These are phyloP conservation scores for Scomber japonicus DNA, from an alignment of 2,113 vertebrate genomes.

Conservation along the genomic window DNA sequence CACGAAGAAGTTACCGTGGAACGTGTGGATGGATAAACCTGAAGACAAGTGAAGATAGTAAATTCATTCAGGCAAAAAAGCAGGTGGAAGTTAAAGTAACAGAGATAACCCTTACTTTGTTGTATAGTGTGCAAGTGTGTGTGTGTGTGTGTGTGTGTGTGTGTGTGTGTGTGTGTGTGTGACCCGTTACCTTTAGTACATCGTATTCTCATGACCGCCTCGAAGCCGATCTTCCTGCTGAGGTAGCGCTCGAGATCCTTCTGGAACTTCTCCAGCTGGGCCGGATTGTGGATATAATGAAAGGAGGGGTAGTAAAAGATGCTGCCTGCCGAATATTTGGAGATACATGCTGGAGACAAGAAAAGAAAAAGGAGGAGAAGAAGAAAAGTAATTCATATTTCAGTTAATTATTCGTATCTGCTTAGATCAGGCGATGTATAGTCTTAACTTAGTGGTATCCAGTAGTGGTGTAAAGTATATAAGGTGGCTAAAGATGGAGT, in stretches of 20 bases:
- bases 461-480: no score
- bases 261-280: constrained; percentile 93
- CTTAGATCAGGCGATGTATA: no score
- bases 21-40: constrained; percentile 99
- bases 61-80: no score
- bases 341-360: constrained; percentile 89
- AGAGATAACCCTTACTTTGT: no score
- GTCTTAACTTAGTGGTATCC: no score
- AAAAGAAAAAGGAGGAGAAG: constrained; percentile 18
- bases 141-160: no score
- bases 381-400: neutral
- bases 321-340: constrained; percentile 95
- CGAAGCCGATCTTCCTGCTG: constrained; percentile 97
- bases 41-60: constrained; percentile 12
- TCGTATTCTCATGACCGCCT: constrained; percentile 99
- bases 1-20: constrained; percentile 99
- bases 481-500: neutral
- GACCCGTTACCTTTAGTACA: constrained; percentile 93
- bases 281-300: constrained; percentile 90
- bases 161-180: no score
- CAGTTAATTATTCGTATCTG: no score
- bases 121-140: no score
- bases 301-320: constrained; percentile 97
- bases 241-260: constrained; percentile 96
- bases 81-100: no score